Percentiles rank a stretch among this genome's conserved stretches.
phyloP scores from a whole-genome alignment of 1,140 invertebrate genomes.

The Lamellibrachia luymesi region DNA sequence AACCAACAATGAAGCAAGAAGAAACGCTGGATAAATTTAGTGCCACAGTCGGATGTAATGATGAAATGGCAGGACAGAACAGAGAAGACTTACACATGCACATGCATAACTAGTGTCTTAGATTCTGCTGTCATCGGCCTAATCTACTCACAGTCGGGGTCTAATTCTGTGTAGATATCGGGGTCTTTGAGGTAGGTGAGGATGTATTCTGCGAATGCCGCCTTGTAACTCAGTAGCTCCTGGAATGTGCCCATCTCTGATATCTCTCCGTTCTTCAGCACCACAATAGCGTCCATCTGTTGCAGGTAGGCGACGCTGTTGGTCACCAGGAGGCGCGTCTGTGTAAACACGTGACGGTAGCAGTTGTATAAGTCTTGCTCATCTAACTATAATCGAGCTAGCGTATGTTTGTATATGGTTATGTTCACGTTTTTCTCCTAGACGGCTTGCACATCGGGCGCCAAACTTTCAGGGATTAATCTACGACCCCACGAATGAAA shows the following conservation, averaged over 20 bases:
- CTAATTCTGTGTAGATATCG: not conserved
- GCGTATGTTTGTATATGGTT: too few relatives aligned
- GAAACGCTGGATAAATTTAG: too few relatives aligned
- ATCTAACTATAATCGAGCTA: too few relatives aligned
- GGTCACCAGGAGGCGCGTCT: slow-evolving; percentile 29
- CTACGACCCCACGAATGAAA: too few relatives aligned
- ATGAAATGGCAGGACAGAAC: too few relatives aligned
- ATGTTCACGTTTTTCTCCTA: too few relatives aligned
- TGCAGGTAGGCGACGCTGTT: slow-evolving; percentile 24
- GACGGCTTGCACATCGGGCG: too few relatives aligned
- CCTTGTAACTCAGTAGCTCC: slow-evolving; percentile 14
- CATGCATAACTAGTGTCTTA: not conserved
- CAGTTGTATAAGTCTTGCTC: not conserved
- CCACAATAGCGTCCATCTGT: slow-evolving; percentile 23
- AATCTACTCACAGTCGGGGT: not conserved
- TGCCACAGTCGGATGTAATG: too few relatives aligned
- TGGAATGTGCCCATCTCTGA: slow-evolving; percentile 28
- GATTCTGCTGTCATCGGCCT: not conserved
- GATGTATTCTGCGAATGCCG: slow-evolving; percentile 19
- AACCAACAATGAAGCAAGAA: too few relatives aligned
- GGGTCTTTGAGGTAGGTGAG: slow-evolving; percentile 1
- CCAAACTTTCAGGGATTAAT: too few relatives aligned
- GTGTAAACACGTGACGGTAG: not conserved
- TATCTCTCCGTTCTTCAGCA: slow-evolving; percentile 18
- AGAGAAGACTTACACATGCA: too few relatives aligned